Conservation (phyloP, 2,888 invertebrate genomes). For the Ligdia adustata region DNA sequence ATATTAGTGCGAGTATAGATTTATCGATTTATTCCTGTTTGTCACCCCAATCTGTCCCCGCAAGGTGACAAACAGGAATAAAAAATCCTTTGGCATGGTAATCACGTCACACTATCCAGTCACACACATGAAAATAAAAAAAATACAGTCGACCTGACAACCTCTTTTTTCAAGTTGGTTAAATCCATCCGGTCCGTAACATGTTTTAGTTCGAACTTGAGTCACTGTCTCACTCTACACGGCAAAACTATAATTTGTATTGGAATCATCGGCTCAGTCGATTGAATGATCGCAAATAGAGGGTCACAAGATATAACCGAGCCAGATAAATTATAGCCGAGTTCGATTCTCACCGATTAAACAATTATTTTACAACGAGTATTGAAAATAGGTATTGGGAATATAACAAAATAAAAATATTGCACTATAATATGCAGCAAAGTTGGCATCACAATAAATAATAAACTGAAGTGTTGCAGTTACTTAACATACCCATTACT, state of each 20-base stretch:
- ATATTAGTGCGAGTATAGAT: no score
- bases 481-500: neutral
- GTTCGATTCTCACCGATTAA: slow-evolving; percentile 44
- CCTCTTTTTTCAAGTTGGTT: no score
- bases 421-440: no score
- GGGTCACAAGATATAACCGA: slow-evolving; percentile 41
- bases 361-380: slow-evolving; percentile 33
- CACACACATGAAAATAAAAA: no score
- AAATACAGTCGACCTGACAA: no score
- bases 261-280: slow-evolving; percentile 44
- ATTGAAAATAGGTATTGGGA: slow-evolving; percentile 11
- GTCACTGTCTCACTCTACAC: slow-evolving; percentile 8
- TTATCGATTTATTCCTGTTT: no score
- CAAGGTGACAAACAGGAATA: no score
- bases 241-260: slow-evolving; percentile 36
- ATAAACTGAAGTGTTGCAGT: neutral
- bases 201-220: neutral
- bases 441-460: neutral
- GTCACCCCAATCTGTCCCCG: no score
- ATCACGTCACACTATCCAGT: no score
- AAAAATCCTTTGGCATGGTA: no score
- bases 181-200: neutral
- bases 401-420: no score
- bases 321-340: slow-evolving; percentile 18
- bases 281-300: slow-evolving; percentile 31